These are phyloP conservation scores for Oreochromis niloticus DNA, from an alignment of 2,113 vertebrate species.

Conservation along the genomic window DNA sequence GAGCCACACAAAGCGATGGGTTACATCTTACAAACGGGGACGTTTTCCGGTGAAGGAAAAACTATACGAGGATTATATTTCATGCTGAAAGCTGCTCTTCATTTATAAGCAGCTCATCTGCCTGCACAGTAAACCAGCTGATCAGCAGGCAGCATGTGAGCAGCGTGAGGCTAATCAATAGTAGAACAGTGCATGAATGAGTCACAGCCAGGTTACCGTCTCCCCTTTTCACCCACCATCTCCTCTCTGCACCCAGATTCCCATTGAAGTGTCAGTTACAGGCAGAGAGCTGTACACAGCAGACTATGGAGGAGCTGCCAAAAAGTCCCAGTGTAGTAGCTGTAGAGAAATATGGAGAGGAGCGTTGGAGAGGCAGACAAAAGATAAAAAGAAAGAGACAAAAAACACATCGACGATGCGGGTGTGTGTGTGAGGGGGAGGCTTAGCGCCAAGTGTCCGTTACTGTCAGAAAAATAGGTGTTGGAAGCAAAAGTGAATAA, in stretches of 20 bases:
- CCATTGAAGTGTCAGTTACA: slow-evolving; percentile 23
- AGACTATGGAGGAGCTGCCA: slow-evolving; percentile 18
- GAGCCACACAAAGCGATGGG: background rate
- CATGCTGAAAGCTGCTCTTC: background rate
- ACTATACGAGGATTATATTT: background rate
- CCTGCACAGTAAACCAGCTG: background rate
- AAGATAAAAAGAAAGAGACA: slow-evolving; percentile 2
- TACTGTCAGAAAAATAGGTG: background rate
- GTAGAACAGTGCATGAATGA: background rate
- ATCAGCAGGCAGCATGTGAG: background rate
- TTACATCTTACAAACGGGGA: background rate
- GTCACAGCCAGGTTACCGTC: background rate
- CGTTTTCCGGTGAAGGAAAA: fast-evolving
- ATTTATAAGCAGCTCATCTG: background rate
- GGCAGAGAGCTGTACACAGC: background rate
- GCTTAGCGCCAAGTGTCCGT: background rate
- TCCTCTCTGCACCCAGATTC: slow-evolving; percentile 4
- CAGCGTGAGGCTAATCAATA: slow-evolving; percentile 12
- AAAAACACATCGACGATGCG: background rate
- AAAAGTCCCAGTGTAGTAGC: background rate
- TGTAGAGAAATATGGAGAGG: background rate
- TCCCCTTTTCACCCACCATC: background rate
- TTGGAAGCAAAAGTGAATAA: background rate
- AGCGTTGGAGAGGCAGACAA: background rate
- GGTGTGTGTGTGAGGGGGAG: background rate